phyloP scores from a whole-genome alignment of 2,888 invertebrate species.

The Temnothorax ravouxi region DNA sequence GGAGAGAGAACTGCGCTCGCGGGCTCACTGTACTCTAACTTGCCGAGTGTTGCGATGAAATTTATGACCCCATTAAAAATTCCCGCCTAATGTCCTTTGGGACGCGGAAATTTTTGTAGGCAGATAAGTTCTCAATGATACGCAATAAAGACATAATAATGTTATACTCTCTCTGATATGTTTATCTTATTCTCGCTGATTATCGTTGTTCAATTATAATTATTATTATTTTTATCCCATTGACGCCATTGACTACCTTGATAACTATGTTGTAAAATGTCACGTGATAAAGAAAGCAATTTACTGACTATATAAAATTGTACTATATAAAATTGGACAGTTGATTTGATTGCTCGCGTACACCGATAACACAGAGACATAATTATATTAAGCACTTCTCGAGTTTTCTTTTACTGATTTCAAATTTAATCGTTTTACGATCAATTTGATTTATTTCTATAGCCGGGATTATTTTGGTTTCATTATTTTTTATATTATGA shows the following conservation, averaged over 20 bases:
- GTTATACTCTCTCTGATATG: background rate
- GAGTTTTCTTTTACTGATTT: constrained; percentile 4
- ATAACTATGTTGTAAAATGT: background rate
- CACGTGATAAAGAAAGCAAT: constrained; percentile 8
- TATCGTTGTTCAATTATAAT: background rate
- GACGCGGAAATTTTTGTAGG: constrained; percentile 19
- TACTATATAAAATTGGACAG: background rate
- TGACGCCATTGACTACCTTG: background rate
- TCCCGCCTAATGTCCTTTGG: constrained; percentile 25
- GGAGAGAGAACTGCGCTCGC: background rate
- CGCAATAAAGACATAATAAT: constrained; percentile 33
- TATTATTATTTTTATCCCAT: background rate
- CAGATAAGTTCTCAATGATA: constrained; percentile 24
- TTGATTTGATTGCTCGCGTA: background rate
- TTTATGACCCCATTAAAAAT: constrained; percentile 54
- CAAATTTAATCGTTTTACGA: background rate
- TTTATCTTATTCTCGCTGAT: constrained; percentile 17
- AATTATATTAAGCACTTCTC: background rate
- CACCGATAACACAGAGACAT: background rate
- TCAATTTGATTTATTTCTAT: background rate
- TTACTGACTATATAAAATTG: background rate
- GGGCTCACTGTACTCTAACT: constrained; percentile 14
- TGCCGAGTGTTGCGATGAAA: constrained; percentile 24
- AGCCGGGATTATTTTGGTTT: background rate
- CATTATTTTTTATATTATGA: background rate